These are phyloP conservation scores for Chionoecetes opilio DNA, from an alignment of 1,140 invertebrate species.

Conservation along the genomic window DNA sequence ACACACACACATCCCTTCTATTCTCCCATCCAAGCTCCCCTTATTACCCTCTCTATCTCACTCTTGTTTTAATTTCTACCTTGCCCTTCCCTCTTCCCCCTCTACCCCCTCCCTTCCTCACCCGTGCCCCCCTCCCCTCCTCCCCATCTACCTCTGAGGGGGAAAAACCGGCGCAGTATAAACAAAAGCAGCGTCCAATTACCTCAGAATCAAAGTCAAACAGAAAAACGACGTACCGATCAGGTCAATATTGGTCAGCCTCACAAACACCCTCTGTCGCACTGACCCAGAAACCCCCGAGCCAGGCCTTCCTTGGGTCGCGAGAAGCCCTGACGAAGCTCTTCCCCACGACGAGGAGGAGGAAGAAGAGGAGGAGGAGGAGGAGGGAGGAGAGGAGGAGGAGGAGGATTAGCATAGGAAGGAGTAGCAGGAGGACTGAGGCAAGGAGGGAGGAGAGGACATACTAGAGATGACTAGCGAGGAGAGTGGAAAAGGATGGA, in stretches of 20 bases:
- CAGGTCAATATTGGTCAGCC: constrained; percentile 36
- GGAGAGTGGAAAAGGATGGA: background rate
- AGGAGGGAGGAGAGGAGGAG: background rate
- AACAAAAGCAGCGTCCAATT: constrained; percentile 34
- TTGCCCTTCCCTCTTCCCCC: background rate
- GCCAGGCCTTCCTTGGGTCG: too few species aligned
- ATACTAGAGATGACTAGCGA: too few species aligned
- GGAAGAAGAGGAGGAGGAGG: background rate
- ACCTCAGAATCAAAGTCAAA: constrained; percentile 51
- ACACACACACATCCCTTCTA: background rate
- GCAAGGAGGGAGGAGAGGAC: too few species aligned
- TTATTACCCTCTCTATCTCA: constrained; percentile 29
- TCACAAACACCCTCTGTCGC: background rate
- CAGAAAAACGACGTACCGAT: background rate
- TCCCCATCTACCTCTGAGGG: background rate
- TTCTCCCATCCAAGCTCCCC: background rate
- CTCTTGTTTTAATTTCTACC: background rate
- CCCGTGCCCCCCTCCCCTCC: background rate
- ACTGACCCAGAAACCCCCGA: background rate
- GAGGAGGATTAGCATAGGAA: too few species aligned
- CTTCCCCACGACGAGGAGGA: background rate
- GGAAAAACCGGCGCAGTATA: background rate
- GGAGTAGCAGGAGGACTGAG: too few species aligned
- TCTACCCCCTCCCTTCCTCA: background rate
- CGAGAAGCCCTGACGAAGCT: background rate